phyloP scores from a whole-genome alignment of 2,113 vertebrate genomes.

The Colossoma macropomum region DNA sequence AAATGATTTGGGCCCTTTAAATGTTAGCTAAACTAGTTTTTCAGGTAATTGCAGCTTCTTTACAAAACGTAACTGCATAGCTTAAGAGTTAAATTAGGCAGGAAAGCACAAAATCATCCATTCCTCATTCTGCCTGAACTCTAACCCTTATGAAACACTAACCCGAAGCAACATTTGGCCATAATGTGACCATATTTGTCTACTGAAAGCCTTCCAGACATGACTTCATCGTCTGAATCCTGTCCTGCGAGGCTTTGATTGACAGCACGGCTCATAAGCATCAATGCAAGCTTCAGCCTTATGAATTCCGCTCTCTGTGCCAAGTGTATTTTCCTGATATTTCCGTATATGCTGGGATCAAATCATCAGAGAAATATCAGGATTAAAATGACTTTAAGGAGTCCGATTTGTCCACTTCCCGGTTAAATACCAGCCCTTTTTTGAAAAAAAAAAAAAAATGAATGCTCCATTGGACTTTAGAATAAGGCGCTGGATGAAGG shows the following conservation, averaged over 20 bases:
- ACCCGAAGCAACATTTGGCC: background rate
- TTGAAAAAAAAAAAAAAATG: slow-evolving; percentile 31
- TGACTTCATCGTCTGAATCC: slow-evolving; percentile 34
- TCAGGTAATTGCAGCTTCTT: slow-evolving; percentile 7
- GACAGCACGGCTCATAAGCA: background rate
- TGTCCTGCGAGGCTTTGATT: background rate
- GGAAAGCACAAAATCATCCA: background rate
- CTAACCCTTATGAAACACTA: slow-evolving; percentile 8
- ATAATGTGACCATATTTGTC: slow-evolving; percentile 17
- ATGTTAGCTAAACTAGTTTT: background rate
- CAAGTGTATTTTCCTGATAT: background rate
- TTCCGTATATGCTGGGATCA: slow-evolving; percentile 20
- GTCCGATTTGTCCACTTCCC: slow-evolving; percentile 1
- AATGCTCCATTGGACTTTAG: background rate
- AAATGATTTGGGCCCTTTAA: too few species aligned
- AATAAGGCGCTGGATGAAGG: slow-evolving; percentile 18
- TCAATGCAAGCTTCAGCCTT: background rate
- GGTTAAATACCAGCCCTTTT: slow-evolving; percentile 44
- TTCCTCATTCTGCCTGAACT: background rate
- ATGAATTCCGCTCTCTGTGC: background rate
- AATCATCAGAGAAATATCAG: slow-evolving; percentile 32
- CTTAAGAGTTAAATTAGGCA: background rate
- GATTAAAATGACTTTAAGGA: slow-evolving; percentile 33
- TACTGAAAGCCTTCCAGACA: slow-evolving; percentile 4
- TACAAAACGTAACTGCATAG: background rate